Conservation (phyloP, 2,888 invertebrate species). For the Cataglyphis livida region DNA sequence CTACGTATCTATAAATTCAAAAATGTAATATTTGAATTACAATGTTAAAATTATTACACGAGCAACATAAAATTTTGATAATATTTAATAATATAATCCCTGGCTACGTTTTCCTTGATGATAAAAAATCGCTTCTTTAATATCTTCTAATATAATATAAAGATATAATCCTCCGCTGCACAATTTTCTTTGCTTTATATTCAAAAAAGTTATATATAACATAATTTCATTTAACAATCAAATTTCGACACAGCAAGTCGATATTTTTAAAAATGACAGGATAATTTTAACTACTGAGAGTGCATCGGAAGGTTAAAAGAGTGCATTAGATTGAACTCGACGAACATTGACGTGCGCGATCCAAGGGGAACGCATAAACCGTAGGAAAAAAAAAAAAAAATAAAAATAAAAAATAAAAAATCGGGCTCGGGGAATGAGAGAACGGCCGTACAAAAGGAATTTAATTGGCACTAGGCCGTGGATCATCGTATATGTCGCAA, state of each 20-base stretch:
- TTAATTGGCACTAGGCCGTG: slow-evolving; percentile 72
- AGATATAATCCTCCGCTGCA: not conserved
- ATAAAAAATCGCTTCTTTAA: not conserved
- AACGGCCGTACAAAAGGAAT: slow-evolving; percentile 69
- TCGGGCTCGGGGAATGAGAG: slow-evolving; percentile 40
- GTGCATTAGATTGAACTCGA: slow-evolving; percentile 13
- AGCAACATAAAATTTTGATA: not conserved
- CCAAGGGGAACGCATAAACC: not conserved
- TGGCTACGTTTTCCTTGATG: not conserved
- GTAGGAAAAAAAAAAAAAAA: not conserved
- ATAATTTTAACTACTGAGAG: not conserved
- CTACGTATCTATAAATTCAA: not conserved
- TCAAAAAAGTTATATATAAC: not conserved
- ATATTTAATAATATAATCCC: not conserved
- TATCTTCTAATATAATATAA: not conserved
- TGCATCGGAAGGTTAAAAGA: slow-evolving; percentile 21
- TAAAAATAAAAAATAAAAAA: not conserved
- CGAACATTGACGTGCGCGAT: slow-evolving; percentile 15
- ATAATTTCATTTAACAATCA: not conserved
- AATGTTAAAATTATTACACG: not conserved
- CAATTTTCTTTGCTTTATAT: not conserved
- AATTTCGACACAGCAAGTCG: not conserved
- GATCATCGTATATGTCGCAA: slow-evolving; percentile 40
- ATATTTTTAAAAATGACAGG: not conserved
- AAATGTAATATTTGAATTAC: not conserved